Evolutionary conservation across 2,797 vertebrate genomes (phyloP).

Genomic region (Rhynchotus rufescens): DNA sequence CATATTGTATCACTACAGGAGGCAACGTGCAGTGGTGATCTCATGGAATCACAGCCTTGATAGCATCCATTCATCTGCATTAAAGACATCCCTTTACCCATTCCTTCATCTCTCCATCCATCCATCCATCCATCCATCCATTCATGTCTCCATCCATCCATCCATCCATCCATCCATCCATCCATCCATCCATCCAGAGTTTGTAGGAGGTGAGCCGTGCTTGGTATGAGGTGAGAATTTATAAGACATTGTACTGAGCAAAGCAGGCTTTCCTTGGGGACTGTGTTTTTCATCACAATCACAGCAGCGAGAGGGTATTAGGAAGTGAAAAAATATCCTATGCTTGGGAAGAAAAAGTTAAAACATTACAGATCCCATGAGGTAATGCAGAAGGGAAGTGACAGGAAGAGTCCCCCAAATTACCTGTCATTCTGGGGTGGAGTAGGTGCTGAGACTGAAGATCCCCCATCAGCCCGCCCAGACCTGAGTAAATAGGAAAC

Average conservation of each 20-base stretch:
- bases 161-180: background rate
- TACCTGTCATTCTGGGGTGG: conserved; percentile 42
- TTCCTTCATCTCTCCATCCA: background rate
- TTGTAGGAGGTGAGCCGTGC: background rate
- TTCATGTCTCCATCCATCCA: background rate
- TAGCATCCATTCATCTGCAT: background rate
- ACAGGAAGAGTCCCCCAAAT: background rate
- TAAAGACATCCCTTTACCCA: background rate
- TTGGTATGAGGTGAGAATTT: background rate
- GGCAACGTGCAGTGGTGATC: background rate
- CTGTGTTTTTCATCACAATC: background rate
- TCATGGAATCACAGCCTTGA: background rate
- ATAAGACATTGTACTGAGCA: background rate
- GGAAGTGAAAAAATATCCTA: background rate
- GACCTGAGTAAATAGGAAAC: background rate
- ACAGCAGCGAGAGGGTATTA: background rate
- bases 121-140: background rate
- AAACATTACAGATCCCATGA: rapidly evolving
- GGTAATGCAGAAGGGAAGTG: background rate
- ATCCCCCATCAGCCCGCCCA: background rate
- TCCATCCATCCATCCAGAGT: background rate
- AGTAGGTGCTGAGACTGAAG: background rate
- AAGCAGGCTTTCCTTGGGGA: background rate
- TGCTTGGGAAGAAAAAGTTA: background rate
- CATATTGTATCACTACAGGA: background rate